phyloP scores from a whole-genome alignment of 1,140 invertebrate genomes.

The Drosophila arizonae region DNA sequence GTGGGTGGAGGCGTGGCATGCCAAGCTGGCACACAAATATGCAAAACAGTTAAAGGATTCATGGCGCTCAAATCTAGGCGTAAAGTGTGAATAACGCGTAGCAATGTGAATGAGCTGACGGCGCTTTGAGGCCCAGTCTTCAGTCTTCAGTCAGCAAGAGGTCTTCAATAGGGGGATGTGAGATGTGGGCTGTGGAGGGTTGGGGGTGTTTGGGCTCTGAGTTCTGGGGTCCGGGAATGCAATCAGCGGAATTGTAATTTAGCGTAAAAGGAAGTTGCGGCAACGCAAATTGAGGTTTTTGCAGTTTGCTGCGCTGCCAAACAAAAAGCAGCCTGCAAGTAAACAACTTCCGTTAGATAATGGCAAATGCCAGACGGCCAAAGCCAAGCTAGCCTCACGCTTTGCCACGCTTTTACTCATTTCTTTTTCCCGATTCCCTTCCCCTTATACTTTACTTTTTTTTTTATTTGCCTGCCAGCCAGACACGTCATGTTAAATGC shows the following conservation, averaged over 20 bases:
- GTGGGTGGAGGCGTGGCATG: not conserved
- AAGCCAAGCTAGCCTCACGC: slow-evolving; percentile 11
- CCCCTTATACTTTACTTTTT: not conserved
- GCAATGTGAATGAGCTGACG: slow-evolving; percentile 76
- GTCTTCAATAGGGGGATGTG: not conserved
- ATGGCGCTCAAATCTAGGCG: slow-evolving; percentile 78
- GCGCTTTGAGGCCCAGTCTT: slow-evolving; percentile 50
- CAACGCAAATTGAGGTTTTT: slow-evolving; percentile 59
- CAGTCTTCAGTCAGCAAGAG: not conserved
- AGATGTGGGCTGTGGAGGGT: not conserved
- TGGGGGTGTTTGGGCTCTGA: slow-evolving; percentile 13
- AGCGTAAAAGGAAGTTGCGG: slow-evolving; percentile 68
- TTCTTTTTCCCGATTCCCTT: not conserved
- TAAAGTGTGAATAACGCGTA: slow-evolving; percentile 80
- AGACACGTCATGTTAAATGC: slow-evolving; percentile 78
- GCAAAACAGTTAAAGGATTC: slow-evolving; percentile 78
- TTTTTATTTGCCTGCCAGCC: slow-evolving; percentile 3
- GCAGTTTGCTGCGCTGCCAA: slow-evolving; percentile 9
- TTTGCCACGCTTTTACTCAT: slow-evolving; percentile 1
- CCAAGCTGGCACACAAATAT: slow-evolving; percentile 65
- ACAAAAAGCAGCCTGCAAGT: slow-evolving; percentile 48
- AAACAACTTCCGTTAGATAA: slow-evolving; percentile 76
- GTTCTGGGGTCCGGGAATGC: slow-evolving; percentile 54
- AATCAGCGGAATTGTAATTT: slow-evolving; percentile 81
- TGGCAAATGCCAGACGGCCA: slow-evolving; percentile 54